Percentiles rank a stretch among this genome's conserved stretches.
phyloP scores from a whole-genome alignment of 2,888 invertebrate genomes.

The Phorcus lineatus region DNA sequence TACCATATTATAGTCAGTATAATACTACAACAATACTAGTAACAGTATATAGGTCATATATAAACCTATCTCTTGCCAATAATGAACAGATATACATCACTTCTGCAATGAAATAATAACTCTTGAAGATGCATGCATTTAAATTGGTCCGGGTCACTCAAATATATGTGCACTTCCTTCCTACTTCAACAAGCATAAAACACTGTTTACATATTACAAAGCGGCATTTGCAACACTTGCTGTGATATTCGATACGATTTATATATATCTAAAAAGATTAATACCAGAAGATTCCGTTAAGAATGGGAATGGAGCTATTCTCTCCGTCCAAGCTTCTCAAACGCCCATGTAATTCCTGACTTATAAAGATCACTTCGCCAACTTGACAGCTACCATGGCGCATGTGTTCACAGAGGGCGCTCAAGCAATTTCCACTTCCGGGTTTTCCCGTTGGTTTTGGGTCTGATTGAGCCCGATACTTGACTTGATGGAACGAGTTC shows the following conservation, averaged over 20 bases:
- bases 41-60: no score
- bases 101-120: no score
- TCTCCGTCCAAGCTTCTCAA: background rate
- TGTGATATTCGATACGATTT: background rate
- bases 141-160: no score
- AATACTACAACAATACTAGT: no score
- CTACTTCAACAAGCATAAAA: background rate
- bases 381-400: conserved; percentile 11
- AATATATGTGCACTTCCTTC: background rate
- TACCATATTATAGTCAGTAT: no score
- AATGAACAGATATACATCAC: no score
- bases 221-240: background rate
- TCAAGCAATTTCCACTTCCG: background rate
- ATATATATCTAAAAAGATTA: background rate
- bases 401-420: conserved; percentile 7
- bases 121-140: no score
- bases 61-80: no score
- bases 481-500: no score
- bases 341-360: background rate
- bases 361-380: background rate
- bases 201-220: conserved; percentile 5
- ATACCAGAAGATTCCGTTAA: background rate
- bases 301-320: background rate
- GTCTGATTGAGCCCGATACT: no score
- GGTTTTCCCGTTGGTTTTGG: background rate